Evolutionary conservation across 2,113 vertebrate species (phyloP).

Genomic region (Chelonoidis abingdonii): DNA sequence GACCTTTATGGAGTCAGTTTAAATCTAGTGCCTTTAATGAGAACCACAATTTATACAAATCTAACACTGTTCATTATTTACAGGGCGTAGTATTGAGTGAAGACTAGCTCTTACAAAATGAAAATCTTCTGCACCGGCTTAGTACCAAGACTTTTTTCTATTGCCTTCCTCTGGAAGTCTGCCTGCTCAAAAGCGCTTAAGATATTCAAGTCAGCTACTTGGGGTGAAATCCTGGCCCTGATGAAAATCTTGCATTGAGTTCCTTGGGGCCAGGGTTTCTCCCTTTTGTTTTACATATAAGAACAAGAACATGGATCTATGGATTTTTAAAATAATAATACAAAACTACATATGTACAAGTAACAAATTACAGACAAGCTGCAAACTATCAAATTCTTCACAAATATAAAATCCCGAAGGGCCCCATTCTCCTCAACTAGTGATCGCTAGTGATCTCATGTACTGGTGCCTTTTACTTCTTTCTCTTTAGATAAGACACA

Average conservation of each 20-base stretch:
- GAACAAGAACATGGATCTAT: not conserved
- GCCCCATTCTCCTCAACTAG: not conserved
- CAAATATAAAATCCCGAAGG: not conserved
- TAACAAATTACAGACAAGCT: conserved; percentile 1
- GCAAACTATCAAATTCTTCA: not conserved
- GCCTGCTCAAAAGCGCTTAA: conserved; percentile 59
- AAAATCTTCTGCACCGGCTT: not conserved
- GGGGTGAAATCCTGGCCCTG: conserved; percentile 67
- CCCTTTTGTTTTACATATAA: conserved; percentile 50
- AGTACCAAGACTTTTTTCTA: conserved; percentile 32
- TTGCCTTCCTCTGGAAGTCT: conserved; percentile 54
- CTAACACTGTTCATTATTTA: not conserved
- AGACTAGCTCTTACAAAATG: not conserved
- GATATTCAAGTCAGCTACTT: conserved; percentile 54
- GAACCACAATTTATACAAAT: not conserved
- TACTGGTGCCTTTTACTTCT: not conserved
- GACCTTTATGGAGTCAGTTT: not conserved
- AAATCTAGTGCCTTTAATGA: not conserved
- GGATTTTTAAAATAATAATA: conserved; percentile 51
- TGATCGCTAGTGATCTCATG: not conserved
- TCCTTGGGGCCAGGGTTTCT: conserved; percentile 68
- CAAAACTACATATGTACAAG: not conserved
- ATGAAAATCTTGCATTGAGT: conserved; percentile 68
- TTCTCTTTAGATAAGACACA: not conserved
- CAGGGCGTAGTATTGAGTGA: not conserved